Base-by-base conservation (phyloP, 2,888 invertebrate species). In the Isoperla grammatica region DNA sequence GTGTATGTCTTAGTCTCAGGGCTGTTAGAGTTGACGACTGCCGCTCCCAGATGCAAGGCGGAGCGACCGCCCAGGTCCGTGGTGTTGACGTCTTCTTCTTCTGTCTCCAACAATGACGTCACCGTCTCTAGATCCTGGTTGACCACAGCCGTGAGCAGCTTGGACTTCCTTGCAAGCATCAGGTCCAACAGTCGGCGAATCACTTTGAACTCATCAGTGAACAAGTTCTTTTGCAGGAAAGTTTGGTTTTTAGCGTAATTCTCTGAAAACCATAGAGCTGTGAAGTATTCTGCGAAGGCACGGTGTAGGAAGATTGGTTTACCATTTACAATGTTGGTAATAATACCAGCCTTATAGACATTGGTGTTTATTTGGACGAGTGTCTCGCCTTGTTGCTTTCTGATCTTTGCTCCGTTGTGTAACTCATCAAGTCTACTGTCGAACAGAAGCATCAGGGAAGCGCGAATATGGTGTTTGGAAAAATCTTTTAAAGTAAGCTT, bases 231-330 rank as follows among this genome's bases (percentile, higher is more conserved):
- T 20, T 53, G 15, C 2, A 57, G 17, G 15, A 57, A 60, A 8
- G 37, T 12, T 35, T 20, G 13, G n/a, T 55, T 54, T 43, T 56
- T 35, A 19, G 15, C 50, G 17, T 60, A 49, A 29, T 29, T 29
- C 42, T 53, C 11, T 1, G 55, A 37, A 5, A 63, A 49, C 60
- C 61, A 63, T 8, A 37, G n/a, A 1, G 63, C 63, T 4, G 48
- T 54, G 22, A 61, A 63, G 20, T 58, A 63, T 55, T 63, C 63
- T 2, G 58, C 63, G 54, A 61, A 58, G 4, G 57, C 57, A 12
- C 58, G 42, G 29, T 63, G 63, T 8, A 57, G 39, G 15, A 63
- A 63, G 1, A 46, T 13, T 29, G 61, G 55, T 15, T 46, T 57
- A 1, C 48, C 50, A 50, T 60, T 42, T 1, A 17, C 50, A 8